Percentiles rank a stretch among this genome's conserved stretches.
Conservation (phyloP, 2,113 vertebrate species). For the Protobothrops flavoviridis region DNA sequence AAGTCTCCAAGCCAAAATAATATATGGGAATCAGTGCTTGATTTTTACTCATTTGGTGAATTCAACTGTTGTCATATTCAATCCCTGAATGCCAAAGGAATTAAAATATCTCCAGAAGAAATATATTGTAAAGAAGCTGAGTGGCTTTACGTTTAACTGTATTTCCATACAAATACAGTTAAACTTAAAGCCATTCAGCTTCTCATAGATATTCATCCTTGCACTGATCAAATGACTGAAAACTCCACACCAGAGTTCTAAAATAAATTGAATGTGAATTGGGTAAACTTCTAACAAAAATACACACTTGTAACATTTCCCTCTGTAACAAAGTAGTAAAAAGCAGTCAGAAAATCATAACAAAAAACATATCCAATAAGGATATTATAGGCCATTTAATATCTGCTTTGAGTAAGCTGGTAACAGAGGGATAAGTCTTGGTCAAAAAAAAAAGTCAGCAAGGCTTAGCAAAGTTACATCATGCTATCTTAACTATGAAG, state of each 20-base stretch:
- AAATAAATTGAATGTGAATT: neutral
- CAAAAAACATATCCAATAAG: neutral
- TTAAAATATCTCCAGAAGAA: neutral
- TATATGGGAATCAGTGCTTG: neutral
- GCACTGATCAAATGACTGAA: neutral
- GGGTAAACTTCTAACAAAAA: neutral
- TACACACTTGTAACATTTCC: neutral
- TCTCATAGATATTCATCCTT: neutral
- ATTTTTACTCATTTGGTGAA: neutral
- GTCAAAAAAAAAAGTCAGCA: neutral
- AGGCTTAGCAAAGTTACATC: neutral
- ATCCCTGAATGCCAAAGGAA: neutral
- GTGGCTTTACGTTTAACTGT: neutral
- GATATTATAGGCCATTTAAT: neutral
- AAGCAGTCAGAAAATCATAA: neutral
- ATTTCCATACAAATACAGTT: neutral
- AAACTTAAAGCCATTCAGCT: neutral
- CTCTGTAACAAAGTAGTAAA: neutral
- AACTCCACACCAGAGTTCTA: neutral
- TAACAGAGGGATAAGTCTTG: neutral
- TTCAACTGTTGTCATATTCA: neutral
- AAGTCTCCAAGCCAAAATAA: neutral
- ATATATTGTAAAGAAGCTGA: neutral
- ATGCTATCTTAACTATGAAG: neutral
- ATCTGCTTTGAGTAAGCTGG: neutral